Conservation (phyloP, 1,140 invertebrate genomes). For the Drosophila insularis region DNA sequence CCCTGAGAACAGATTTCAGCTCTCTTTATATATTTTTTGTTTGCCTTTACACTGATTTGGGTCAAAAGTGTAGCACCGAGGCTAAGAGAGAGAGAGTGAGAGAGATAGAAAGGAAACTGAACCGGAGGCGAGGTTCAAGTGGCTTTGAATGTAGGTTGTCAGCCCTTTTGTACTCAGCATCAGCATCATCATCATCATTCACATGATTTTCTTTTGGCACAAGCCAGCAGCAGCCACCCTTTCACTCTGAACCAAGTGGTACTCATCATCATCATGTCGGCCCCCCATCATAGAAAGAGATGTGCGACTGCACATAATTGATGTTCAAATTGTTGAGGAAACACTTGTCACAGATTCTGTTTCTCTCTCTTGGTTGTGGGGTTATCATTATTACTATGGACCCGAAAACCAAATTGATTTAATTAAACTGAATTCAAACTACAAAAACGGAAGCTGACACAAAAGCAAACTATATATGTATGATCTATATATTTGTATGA, state of each 20-base stretch:
- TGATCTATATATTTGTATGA: too few species aligned
- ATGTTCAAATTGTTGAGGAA: conserved; percentile 73
- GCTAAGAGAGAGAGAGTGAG: not conserved
- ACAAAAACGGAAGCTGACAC: conserved; percentile 48
- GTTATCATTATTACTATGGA: conserved; percentile 9
- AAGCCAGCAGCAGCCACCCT: not conserved
- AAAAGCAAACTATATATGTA: conserved; percentile 1
- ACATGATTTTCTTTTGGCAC: not conserved
- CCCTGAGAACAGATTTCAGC: conserved; percentile 72
- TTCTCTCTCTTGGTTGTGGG: conserved; percentile 13
- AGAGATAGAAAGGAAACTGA: not conserved
- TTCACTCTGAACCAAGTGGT: not conserved
- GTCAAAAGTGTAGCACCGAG: not conserved
- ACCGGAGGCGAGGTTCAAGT: not conserved
- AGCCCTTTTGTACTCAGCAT: not conserved
- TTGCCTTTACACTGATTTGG: not conserved
- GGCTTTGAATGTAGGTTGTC: conserved; percentile 11
- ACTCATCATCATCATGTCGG: not conserved
- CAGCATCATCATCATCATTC: not conserved
- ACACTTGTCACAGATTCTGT: conserved; percentile 73
- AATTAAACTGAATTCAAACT: conserved; percentile 63
- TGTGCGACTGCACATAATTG: conserved; percentile 64
- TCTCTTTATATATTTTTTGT: not conserved
- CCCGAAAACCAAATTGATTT: conserved; percentile 53
- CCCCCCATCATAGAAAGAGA: conserved; percentile 22